These are phyloP conservation scores for Drosophila tsacasi DNA, from an alignment of 1,140 invertebrate species.

Conservation along the genomic window DNA sequence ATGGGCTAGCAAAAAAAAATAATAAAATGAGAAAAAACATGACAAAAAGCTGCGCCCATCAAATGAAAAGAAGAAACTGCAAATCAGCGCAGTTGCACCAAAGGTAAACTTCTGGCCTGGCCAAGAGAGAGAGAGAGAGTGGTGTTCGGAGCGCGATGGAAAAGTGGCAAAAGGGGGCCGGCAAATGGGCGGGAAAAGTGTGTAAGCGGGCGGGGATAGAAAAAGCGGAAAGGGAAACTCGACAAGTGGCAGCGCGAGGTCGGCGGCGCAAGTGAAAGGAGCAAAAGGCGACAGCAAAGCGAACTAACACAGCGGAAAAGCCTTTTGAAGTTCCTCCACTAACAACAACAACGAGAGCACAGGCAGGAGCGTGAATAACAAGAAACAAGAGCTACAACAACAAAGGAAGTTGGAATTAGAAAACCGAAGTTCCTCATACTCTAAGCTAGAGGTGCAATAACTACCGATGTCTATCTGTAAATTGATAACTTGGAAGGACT, in stretches of 20 bases:
- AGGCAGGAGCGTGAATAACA: constrained; percentile 38
- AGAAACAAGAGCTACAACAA: constrained; percentile 17
- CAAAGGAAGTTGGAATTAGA: neutral
- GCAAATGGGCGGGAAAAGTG: constrained; percentile 4
- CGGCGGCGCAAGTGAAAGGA: constrained; percentile 55
- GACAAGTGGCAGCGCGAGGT: constrained; percentile 63
- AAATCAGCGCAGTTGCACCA: constrained; percentile 74
- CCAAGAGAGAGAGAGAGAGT: constrained; percentile 11
- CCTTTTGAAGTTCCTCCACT: constrained; percentile 68
- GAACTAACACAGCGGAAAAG: constrained; percentile 70
- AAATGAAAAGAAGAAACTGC: constrained; percentile 76
- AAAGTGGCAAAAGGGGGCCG: constrained; percentile 3
- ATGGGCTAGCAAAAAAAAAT: constrained; percentile 37
- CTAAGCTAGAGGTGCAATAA: neutral
- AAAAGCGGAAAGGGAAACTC: constrained; percentile 23
- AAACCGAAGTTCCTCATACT: constrained; percentile 11
- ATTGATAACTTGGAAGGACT: neutral
- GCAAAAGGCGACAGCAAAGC: constrained; percentile 66
- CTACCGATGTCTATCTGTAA: neutral
- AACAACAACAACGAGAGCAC: constrained; percentile 26
- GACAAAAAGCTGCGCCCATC: constrained; percentile 55
- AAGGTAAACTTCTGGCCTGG: constrained; percentile 69
- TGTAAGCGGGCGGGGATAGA: neutral
- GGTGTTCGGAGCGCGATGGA: neutral
- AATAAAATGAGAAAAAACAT: constrained; percentile 10